Conservation (phyloP, 2,797 vertebrate species). For the Aulostomus chinensis region DNA sequence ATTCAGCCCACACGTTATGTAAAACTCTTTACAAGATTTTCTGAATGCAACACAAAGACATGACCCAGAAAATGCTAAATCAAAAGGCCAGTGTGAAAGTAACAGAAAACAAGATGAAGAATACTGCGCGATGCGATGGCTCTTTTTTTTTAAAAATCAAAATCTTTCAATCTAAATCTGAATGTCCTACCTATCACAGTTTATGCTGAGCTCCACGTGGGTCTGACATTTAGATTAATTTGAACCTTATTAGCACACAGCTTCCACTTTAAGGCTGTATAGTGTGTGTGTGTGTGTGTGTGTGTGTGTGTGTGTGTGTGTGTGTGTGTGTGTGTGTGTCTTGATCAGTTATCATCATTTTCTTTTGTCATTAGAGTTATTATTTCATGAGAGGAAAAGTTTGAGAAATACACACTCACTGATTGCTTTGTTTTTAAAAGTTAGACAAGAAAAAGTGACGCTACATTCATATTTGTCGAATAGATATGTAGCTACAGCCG, state of each 20-base stretch:
- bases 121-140: slow-evolving; percentile 19
- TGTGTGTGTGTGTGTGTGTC: too few species aligned
- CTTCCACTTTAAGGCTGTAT: slow-evolving; percentile 26
- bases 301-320: too few species aligned
- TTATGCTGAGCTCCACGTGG: not conserved
- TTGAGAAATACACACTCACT: not conserved
- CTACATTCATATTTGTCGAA: not conserved
- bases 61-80: slow-evolving; percentile 48
- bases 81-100: slow-evolving; percentile 65
- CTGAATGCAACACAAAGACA: slow-evolving; percentile 52
- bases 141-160: not conserved
- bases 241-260: slow-evolving; percentile 1
- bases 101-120: slow-evolving; percentile 25
- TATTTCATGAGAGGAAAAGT: too few species aligned
- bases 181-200: slow-evolving; percentile 5
- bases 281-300: too few species aligned
- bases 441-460: not conserved
- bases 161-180: slow-evolving; percentile 13
- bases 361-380: too few species aligned
- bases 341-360: too few species aligned
- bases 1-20: slow-evolving; percentile 56
- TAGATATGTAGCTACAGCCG: not conserved
- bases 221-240: slow-evolving; percentile 13
- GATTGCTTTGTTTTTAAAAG: not conserved
- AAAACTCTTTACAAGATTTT: slow-evolving; percentile 64